phyloP scores from a whole-genome alignment of 1,140 invertebrate species.

The Reticulitermes speratus region DNA sequence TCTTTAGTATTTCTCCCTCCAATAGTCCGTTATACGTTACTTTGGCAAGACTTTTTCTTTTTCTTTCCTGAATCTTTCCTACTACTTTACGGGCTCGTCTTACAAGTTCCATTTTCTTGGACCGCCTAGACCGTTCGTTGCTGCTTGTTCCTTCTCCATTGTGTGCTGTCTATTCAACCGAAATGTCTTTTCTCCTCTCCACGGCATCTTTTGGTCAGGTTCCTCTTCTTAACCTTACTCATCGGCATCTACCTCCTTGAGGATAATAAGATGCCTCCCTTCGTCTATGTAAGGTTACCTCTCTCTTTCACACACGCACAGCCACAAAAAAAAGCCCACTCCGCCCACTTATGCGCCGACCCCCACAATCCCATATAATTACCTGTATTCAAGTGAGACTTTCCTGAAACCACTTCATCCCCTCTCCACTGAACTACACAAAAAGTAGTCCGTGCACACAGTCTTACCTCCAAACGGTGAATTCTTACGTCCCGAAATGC shows the following conservation, averaged over 20 bases:
- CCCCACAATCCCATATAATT: neutral
- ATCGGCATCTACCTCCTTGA: neutral
- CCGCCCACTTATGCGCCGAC: neutral
- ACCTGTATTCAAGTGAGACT: neutral
- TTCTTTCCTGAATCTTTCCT: neutral
- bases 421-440: neutral
- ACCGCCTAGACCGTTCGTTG: constrained; percentile 12
- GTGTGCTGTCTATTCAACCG: neutral
- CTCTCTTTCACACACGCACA: neutral
- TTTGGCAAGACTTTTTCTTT: neutral
- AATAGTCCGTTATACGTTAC: neutral
- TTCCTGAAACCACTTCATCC: neutral
- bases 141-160: neutral
- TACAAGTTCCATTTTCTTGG: neutral
- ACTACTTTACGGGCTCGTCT: neutral
- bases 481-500: no score
- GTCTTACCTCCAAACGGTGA: neutral
- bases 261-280: neutral
- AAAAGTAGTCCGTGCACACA: neutral
- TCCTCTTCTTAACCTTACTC: neutral
- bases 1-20: neutral
- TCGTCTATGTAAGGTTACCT: neutral
- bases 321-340: neutral
- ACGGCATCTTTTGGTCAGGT: neutral
- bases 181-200: neutral